Evolutionary conservation across 2,113 vertebrate genomes (phyloP).

Genomic region (Pao palembangensis): DNA sequence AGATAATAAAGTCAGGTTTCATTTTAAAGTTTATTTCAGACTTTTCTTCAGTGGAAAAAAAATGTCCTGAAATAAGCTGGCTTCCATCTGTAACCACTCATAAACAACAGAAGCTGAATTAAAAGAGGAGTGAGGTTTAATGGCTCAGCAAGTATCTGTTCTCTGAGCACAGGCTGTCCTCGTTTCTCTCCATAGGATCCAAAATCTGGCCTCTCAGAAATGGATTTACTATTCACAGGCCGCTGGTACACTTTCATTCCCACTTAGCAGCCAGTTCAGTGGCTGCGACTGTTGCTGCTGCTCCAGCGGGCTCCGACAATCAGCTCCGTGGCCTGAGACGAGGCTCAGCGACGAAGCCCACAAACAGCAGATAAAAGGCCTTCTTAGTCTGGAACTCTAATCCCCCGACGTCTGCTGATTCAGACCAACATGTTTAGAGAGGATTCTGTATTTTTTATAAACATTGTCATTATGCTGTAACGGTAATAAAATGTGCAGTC

Average conservation of each 20-base stretch:
- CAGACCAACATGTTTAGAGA: conserved; percentile 42
- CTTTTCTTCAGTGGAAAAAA: conserved; percentile 24
- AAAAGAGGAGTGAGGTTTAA: conserved; percentile 31
- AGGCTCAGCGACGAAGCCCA: conserved; percentile 46
- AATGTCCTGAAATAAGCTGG: not conserved
- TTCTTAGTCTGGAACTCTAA: conserved; percentile 36
- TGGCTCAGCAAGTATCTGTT: conserved; percentile 26
- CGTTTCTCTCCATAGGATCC: conserved; percentile 37
- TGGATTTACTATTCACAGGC: conserved; percentile 43
- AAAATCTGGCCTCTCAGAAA: conserved; percentile 25
- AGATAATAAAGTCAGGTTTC: conserved; percentile 39
- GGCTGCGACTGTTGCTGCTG: conserved; percentile 27
- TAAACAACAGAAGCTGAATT: conserved; percentile 41
- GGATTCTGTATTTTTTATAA: conserved; percentile 25
- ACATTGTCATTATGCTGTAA: conserved; percentile 15
- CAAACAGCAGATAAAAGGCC: conserved; percentile 64
- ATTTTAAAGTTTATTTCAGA: conserved; percentile 39
- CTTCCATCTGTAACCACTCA: conserved; percentile 20
- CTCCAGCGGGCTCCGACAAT: conserved; percentile 35
- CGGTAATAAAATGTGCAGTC: not conserved
- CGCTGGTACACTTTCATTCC: conserved; percentile 29
- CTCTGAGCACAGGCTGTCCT: conserved; percentile 34
- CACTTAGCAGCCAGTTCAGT: conserved; percentile 18
- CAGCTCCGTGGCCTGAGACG: conserved; percentile 31
- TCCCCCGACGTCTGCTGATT: conserved; percentile 48